Evolutionary conservation across 2,113 vertebrate species (phyloP), one percentile per base, ranked within the genome.

Genomic region (Cyanoliseus patagonus): DNA sequence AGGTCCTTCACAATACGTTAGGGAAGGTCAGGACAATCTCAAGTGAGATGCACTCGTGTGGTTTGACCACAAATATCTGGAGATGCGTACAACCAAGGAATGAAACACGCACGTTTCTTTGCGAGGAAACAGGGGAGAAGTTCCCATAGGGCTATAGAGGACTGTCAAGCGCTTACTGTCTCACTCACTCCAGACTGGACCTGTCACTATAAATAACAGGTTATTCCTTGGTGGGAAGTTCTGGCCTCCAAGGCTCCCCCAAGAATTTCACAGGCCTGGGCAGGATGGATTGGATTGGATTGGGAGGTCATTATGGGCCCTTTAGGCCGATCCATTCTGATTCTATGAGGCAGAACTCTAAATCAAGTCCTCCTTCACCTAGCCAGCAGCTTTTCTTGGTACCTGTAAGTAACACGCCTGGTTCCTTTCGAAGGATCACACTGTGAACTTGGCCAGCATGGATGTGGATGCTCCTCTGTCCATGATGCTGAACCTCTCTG

Each of bases 391-490:
- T 19, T 31, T 13, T 49, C 74, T 52, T 47, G 41, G 37, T 20
- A 5, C n/a, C 35, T 31, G 12, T 63, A 8, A 81, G 46, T 74
- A 77, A 88, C 63, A 0, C 3, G 1, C 23, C 68, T 31, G 46
- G 7, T 70, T 87, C 69, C 55, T 52, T 52, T 24, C 6, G 15
- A 88, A 98, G 98, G 97, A 98, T 0, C 87, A 83, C 4, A 3
- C 20, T 0, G 97, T 99, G 89, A 99, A 98, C 92, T 95, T 99
- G 98, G 99, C 98, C 97, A 99, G 99, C 72, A 76, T 99, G 92
- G 99, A 99, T 86, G 97, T 98, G 4, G 98, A 99, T 39, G 86
- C 92, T 22, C 98, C 98, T n/a, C 98, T 99, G 94, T 97, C 98
- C 88, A 98, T 99, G 98, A 97, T 94, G 30, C 77, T 99, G 68